These are phyloP conservation scores for Drosophila setosimentum DNA, from an alignment of 2,888 invertebrate species.

Conservation along the genomic window DNA sequence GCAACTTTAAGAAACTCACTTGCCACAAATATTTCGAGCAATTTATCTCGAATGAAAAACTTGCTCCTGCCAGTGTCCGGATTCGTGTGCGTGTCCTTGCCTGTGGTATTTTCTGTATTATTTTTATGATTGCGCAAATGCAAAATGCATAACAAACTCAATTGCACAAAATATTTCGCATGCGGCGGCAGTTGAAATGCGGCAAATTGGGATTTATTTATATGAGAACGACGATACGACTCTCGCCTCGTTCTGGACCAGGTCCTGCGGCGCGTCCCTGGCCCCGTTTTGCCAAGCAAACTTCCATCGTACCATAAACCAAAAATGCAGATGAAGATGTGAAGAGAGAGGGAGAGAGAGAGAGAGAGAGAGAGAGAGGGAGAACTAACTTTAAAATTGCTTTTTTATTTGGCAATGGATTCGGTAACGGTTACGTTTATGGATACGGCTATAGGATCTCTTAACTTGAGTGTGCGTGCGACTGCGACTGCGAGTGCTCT, in stretches of 20 bases:
- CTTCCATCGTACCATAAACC: slow-evolving; percentile 18
- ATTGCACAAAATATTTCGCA: slow-evolving; percentile 70
- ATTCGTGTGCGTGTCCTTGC: slow-evolving; percentile 58
- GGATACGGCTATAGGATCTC: slow-evolving; percentile 40
- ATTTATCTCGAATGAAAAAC: slow-evolving; percentile 59
- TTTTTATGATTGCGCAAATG: slow-evolving; percentile 70
- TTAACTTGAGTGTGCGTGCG: slow-evolving; percentile 17
- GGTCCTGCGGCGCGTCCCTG: slow-evolving; percentile 22
- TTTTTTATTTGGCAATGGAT: slow-evolving; percentile 72
- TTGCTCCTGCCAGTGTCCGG: slow-evolving; percentile 53
- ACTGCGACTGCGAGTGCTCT: slow-evolving; percentile 18
- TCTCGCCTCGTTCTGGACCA: slow-evolving; percentile 46
- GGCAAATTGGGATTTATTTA: slow-evolving; percentile 74
- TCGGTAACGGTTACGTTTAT: slow-evolving; percentile 38
- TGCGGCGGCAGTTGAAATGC: slow-evolving; percentile 54
- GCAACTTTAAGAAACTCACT: slow-evolving; percentile 60
- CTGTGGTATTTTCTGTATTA: slow-evolving; percentile 8
- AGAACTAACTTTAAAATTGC: slow-evolving; percentile 73
- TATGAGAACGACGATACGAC: slow-evolving; percentile 24
- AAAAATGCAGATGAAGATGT: slow-evolving; percentile 1
- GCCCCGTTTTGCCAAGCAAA: slow-evolving; percentile 27
- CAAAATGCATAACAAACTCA: slow-evolving; percentile 77
- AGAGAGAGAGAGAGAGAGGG: background rate
- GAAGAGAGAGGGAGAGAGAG: background rate
- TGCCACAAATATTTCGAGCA: slow-evolving; percentile 59